Base-by-base conservation (phyloP, 2,113 vertebrate species). In the zebrafish (Danio rerio) region DNA sequence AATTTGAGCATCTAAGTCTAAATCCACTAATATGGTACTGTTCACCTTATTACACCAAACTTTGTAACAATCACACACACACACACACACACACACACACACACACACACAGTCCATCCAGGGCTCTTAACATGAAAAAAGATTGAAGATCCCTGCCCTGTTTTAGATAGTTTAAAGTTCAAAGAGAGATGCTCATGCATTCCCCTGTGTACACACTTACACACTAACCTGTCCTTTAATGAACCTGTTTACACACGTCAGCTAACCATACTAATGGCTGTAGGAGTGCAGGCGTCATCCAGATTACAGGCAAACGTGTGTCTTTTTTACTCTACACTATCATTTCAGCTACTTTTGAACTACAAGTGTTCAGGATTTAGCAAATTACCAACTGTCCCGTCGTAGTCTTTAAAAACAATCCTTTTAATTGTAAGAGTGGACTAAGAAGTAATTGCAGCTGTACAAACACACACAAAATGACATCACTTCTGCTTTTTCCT, bases 291-390 rank as follows among this genome's bases (percentile, higher is more conserved):
- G 18, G 43, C 12, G 49, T 49, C 74, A 18, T 47, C 18, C 20
- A 62, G 74, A 63, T 77, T 77, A 21, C 7, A 77, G 74, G 47
- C 74, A 31, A 42, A 47, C 10, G 15, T 56, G 73, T 47, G 73
- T 77, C 55, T 20, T 7, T 31, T 16, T 77, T 16, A 63, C 45
- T 77, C 58, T 10, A 49, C 10, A 12, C 55, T 59, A 61, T 20
- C 59, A 50, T 45, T 31, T 18, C 13, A 20, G 20, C 18, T 63
- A 12, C 58, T 77, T 77, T 77, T 77, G 74, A 77, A 7, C 74
- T 50, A 40, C 47, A 63, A 8, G 9, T 15, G 43, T 13, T 63
- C 18, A 62, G 56, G 74, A 77, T 50, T 40, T 8, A 40, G 58
- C 3, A 31, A 61, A 77, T 2, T 9, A 31, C 12, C 21, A 5